phyloP scores from a whole-genome alignment of 2,888 invertebrate genomes.

The Clivina fossor region DNA sequence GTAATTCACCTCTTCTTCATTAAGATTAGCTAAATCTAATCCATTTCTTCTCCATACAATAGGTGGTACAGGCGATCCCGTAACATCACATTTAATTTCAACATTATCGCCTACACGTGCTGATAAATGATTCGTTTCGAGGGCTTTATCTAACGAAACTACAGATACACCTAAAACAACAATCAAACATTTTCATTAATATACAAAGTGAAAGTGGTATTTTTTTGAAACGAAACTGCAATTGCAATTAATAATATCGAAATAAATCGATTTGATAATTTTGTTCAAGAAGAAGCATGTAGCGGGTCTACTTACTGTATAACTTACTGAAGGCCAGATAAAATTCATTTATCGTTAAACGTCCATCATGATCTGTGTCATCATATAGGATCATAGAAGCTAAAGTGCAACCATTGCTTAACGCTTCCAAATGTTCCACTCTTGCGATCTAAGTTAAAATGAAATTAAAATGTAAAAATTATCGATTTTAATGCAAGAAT shows the following conservation, averaged over 20 bases:
- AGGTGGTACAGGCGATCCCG: slow-evolving; percentile 68
- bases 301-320: slow-evolving; percentile 62
- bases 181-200: too few relatives aligned
- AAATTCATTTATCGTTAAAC: slow-evolving; percentile 70
- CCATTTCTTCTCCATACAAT: slow-evolving; percentile 72
- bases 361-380: slow-evolving; percentile 66
- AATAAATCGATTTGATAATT: not conserved
- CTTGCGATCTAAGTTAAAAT: slow-evolving; percentile 59
- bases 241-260: not conserved
- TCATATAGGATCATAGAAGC: slow-evolving; percentile 70
- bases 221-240: too few relatives aligned
- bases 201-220: too few relatives aligned
- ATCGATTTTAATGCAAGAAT: too few relatives aligned
- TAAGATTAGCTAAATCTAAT: slow-evolving; percentile 62
- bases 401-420: slow-evolving; percentile 66
- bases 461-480: too few relatives aligned
- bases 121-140: slow-evolving; percentile 69
- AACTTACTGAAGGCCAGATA: slow-evolving; percentile 75
- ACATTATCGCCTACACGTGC: slow-evolving; percentile 75
- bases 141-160: slow-evolving; percentile 69
- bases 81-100: slow-evolving; percentile 76
- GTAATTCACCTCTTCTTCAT: slow-evolving; percentile 57
- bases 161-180: slow-evolving; percentile 64
- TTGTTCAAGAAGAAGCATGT: slow-evolving; percentile 19
- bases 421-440: slow-evolving; percentile 63